Evolutionary conservation across 2,113 vertebrate genomes (phyloP).

Genomic region (Narcine bancroftii): DNA sequence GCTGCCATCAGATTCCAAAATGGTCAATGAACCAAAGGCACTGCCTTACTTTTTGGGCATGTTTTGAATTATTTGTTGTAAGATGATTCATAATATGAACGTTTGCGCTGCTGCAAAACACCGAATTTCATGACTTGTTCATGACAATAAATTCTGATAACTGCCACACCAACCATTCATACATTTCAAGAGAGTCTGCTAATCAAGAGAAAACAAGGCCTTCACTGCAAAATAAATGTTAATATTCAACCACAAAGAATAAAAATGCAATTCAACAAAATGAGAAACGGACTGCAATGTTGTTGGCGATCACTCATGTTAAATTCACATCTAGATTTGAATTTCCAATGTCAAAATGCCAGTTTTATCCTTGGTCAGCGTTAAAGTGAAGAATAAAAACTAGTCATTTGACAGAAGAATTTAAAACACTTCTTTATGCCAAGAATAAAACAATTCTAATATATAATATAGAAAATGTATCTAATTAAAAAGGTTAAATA

Average conservation of each 20-base stretch:
- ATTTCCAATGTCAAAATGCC: too few species aligned
- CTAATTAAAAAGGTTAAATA: background rate
- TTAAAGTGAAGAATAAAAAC: background rate
- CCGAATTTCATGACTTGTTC: too few species aligned
- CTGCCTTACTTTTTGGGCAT: too few species aligned
- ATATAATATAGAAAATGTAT: background rate
- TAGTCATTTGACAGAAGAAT: background rate
- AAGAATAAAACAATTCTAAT: background rate
- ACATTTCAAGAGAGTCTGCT: background rate
- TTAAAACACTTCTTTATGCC: background rate
- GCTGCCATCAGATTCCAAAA: too few species aligned
- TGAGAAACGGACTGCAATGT: background rate
- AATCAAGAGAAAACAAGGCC: conserved; percentile 3
- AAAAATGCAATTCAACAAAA: background rate
- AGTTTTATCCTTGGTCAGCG: background rate
- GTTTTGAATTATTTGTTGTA: too few species aligned
- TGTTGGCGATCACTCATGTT: too few species aligned
- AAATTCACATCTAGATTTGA: too few species aligned
- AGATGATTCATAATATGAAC: too few species aligned
- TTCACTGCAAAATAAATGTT: background rate
- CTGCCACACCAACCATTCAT: too few species aligned
- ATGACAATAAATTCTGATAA: too few species aligned
- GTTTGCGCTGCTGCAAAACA: too few species aligned
- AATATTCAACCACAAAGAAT: background rate
- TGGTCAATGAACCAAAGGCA: too few species aligned